Evolutionary conservation across 2,888 invertebrate species (phyloP), one percentile per base, ranked within the genome.

Genomic region (Callimorpha dominula): DNA sequence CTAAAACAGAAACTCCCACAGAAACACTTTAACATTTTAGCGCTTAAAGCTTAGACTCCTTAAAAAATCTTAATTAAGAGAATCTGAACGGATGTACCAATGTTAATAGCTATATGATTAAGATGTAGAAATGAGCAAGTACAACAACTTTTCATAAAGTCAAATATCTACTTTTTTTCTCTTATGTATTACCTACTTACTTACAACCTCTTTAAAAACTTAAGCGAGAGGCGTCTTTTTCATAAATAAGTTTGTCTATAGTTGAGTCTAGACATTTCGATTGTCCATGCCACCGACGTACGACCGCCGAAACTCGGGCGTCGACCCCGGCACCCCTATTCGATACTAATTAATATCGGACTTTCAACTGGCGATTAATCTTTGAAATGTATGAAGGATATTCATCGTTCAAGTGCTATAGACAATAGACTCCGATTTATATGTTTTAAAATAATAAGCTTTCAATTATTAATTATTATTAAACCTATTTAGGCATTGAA

Each of bases 271-370:
- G 85, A 87, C 83, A 76, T 75, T 72, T 65, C 68, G 71, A 74
- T 84, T 85, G 74, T 79, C 75, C 74, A 86, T 86, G 82, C 87
- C 67, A 81, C 69, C 74, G 83, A 67, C 87, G 86, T 86, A 15
- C 83, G 75, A 77, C 68, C 68, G 68, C 90, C 84, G 82, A 83
- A 85, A 86, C 78, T 85, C 87, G 92, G 87, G 63, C 90, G 70
- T 84, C 86, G 92, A 93, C 86, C 93, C 83, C 68, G 20, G 72
- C 84, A 87, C 84, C 89, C 91, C 87, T 91, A 92, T 91, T 92
- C 92, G 86, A 88, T 57, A 79, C 68, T 79, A 82, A 85, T 84
- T 82, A 75, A 69, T 71, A 70, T 71, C 68, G 66, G 69, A 71
- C 72, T 73, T 75, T 79, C 57, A 50, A 73, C 60, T 42, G n/a